Conservation (phyloP, 2,797 vertebrate species). For the Pseudopleuronectes americanus region DNA sequence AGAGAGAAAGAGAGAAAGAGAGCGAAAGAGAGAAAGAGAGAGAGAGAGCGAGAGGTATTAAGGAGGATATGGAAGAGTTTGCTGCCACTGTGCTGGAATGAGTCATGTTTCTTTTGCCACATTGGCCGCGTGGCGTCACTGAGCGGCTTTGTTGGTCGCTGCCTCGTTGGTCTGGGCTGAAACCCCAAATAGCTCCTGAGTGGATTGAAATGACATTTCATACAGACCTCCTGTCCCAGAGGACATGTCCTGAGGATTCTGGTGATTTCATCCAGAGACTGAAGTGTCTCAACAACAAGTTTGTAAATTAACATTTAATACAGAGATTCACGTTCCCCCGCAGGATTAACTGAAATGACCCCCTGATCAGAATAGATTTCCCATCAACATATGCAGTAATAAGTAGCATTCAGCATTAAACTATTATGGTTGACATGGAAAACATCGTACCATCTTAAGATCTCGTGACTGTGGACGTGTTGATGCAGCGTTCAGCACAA, state of each 20-base stretch:
- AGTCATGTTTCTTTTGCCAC: slow-evolving; percentile 4
- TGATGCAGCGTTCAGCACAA: too few relatives aligned
- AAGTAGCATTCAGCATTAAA: too few relatives aligned
- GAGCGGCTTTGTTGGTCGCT: neutral
- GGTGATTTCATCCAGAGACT: neutral
- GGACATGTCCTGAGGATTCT: neutral
- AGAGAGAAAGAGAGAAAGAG: neutral
- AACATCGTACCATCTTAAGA: too few relatives aligned
- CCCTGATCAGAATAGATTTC: too few relatives aligned
- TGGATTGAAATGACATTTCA: neutral
- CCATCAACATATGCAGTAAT: too few relatives aligned
- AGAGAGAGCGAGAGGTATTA: neutral
- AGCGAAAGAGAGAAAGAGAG: too few relatives aligned
- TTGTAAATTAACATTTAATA: neutral
- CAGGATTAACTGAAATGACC: too few relatives aligned
- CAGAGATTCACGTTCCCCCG: too few relatives aligned
- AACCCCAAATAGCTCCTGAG: slow-evolving; percentile 2
- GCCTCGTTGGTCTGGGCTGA: neutral
- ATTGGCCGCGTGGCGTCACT: neutral
- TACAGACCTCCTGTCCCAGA: neutral
- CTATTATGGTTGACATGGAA: too few relatives aligned
- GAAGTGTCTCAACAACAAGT: neutral
- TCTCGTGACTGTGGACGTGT: too few relatives aligned
- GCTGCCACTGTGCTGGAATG: slow-evolving; percentile 17
- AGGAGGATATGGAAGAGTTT: slow-evolving; percentile 40